Evolutionary conservation across 2,888 invertebrate species (phyloP), one percentile per base, ranked within the genome.

Genomic region (Cybosia mesomella): DNA sequence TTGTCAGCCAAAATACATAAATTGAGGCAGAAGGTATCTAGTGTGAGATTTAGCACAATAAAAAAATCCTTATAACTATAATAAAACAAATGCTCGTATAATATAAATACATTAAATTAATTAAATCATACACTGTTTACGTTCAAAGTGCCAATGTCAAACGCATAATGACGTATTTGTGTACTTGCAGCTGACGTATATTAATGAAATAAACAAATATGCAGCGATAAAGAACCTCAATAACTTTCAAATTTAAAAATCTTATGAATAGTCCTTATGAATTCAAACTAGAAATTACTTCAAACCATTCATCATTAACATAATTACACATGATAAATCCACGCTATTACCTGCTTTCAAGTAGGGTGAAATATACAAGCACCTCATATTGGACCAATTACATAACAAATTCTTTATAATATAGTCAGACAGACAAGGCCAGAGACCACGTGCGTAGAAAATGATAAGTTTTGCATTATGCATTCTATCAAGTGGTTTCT

Each of bases 371-470:
- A 73, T 71, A 75, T 64, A 67, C 70, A 67, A 74, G 67, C 53
- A 61, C 70, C 62, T 82, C 69, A 74, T 74, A 74, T 76, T 80
- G 77, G 64, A 71, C 79, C 62, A 77, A 64, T 81, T 81, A 79
- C 76, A 79, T 82, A 81, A 83, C 72, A 76, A 75, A 65, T 73
- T 71, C 58, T 61, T 70, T 66, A 58, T 64, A 63, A 65, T 61
- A 54, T 49, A 72, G 66, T 65, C 59, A 68, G 67, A 64, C 54
- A 65, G 66, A 70, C 81, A 80, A 84, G 85, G 84, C 75, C 80
- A 71, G 81, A 73, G 71, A 63, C 62, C 79, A 80, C 77, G 80
- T 80, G 76, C 68, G 66, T 67, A 71, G 72, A 64, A 73, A 75
- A 71, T 77, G 70, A 58, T 62, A 64, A n/a, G 8, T 28, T 58